Conservation (phyloP, 2,888 invertebrate species). For the Mongoloraphidia duomilia region DNA sequence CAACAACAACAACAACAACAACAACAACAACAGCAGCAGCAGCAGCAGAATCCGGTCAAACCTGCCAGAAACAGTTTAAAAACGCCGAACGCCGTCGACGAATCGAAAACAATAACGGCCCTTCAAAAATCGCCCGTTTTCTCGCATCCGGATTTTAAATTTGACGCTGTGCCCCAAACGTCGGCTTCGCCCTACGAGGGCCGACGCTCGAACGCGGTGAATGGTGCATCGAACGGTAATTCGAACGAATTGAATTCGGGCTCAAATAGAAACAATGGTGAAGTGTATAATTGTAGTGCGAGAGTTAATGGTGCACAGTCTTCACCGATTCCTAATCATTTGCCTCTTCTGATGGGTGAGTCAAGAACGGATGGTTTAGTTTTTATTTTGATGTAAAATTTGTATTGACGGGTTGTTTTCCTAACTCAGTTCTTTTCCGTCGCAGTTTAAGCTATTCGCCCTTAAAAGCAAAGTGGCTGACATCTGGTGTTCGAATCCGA, state of each 20-base stretch:
- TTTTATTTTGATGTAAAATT: too few relatives aligned
- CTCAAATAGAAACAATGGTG: neutral
- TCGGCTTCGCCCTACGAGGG: neutral
- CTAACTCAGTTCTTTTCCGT: too few relatives aligned
- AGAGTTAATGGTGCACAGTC: too few relatives aligned
- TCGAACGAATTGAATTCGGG: neutral
- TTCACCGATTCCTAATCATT: conserved; percentile 8
- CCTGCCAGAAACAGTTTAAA: neutral
- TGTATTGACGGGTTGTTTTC: too few relatives aligned
- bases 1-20: neutral
- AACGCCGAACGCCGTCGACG: neutral
- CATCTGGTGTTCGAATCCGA: too few relatives aligned
- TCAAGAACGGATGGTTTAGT: too few relatives aligned
- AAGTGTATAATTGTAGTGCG: too few relatives aligned
- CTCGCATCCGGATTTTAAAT: conserved; percentile 6
- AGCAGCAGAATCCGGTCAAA: neutral
- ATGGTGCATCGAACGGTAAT: neutral
- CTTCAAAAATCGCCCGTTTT: conserved; percentile 4
- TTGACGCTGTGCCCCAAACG: neutral
- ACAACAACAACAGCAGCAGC: neutral
- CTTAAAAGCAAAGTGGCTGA: too few relatives aligned
- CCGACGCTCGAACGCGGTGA: neutral
- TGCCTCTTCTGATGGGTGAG: conserved; percentile 18
- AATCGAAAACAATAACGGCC: neutral
- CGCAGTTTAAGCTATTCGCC: too few relatives aligned